These are phyloP conservation scores for Vultur gryphus DNA, from an alignment of 2,797 vertebrate genomes.

Conservation along the genomic window DNA sequence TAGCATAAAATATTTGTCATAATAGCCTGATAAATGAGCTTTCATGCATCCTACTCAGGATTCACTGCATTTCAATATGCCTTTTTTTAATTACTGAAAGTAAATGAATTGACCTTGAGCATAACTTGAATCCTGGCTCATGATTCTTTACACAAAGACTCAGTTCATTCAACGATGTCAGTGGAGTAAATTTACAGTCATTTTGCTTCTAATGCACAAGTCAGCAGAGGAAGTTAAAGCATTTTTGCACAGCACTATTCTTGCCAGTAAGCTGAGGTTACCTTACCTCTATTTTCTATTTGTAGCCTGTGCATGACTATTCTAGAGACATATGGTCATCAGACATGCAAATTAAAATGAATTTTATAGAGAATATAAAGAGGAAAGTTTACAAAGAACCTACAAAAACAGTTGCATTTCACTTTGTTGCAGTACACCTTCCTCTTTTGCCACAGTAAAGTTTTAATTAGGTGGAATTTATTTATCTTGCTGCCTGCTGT, in stretches of 20 bases:
- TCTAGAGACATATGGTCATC: neutral
- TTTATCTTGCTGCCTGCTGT: neutral
- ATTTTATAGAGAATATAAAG: neutral
- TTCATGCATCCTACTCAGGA: slow-evolving; percentile 41
- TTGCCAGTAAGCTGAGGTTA: neutral
- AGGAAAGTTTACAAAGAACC: neutral
- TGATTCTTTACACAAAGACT: slow-evolving; percentile 27
- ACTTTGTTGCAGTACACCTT: neutral
- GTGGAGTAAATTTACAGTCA: neutral
- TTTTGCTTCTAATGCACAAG: neutral
- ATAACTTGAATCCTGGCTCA: slow-evolving; percentile 41
- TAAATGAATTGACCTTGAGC: slow-evolving; percentile 63
- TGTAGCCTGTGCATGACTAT: neutral
- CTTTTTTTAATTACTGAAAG: slow-evolving; percentile 64
- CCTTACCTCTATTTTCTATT: neutral
- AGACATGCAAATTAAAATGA: neutral
- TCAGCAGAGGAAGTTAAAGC: neutral
- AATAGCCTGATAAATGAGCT: slow-evolving; percentile 67
- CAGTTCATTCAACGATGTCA: slow-evolving; percentile 11
- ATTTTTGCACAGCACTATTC: neutral
- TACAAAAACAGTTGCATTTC: neutral
- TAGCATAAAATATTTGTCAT: slow-evolving; percentile 55
- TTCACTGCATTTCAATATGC: slow-evolving; percentile 55
- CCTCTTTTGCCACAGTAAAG: neutral
- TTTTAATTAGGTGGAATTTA: neutral